Evolutionary conservation across 2,797 vertebrate genomes (phyloP).

Genomic region (Helarctos malayanus): DNA sequence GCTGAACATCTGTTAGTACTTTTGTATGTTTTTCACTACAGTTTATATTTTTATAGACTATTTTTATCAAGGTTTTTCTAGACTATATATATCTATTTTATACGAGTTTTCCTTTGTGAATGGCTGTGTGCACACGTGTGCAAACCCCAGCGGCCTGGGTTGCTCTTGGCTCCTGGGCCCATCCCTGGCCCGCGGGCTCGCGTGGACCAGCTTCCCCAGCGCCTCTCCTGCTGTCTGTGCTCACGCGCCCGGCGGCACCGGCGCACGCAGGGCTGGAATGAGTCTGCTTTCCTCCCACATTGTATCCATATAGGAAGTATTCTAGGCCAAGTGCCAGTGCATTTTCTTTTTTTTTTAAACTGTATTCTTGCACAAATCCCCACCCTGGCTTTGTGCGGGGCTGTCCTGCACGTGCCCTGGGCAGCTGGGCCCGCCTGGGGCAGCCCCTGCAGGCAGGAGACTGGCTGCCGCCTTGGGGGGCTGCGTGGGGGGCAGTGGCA

Average conservation of each 20-base stretch:
- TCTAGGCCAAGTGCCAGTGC: slow-evolving; percentile 14
- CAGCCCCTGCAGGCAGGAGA: background rate
- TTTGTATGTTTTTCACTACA: slow-evolving; percentile 77
- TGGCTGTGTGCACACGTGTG: background rate
- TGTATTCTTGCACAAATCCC: background rate
- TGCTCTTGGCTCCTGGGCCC: too few species aligned
- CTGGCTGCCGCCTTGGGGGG: accelerated
- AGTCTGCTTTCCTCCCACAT: background rate
- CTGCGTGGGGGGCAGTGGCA: background rate
- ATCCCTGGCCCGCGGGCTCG: too few species aligned
- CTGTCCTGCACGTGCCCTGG: background rate
- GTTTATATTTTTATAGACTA: slow-evolving; percentile 82
- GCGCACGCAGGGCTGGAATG: background rate
- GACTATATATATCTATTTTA: slow-evolving; percentile 48
- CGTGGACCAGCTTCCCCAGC: too few species aligned
- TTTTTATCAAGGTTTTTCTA: slow-evolving; percentile 73
- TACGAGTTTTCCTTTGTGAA: background rate
- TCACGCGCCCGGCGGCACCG: background rate
- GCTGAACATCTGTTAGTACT: slow-evolving; percentile 17
- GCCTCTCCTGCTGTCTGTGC: too few species aligned
- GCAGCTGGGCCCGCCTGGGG: background rate
- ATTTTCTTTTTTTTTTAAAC: background rate
- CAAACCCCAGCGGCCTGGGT: too few species aligned
- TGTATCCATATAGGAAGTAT: background rate
- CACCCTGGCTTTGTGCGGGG: background rate